phyloP scores from a whole-genome alignment of 2,888 invertebrate species.

The Yponomeuta evonymella region DNA sequence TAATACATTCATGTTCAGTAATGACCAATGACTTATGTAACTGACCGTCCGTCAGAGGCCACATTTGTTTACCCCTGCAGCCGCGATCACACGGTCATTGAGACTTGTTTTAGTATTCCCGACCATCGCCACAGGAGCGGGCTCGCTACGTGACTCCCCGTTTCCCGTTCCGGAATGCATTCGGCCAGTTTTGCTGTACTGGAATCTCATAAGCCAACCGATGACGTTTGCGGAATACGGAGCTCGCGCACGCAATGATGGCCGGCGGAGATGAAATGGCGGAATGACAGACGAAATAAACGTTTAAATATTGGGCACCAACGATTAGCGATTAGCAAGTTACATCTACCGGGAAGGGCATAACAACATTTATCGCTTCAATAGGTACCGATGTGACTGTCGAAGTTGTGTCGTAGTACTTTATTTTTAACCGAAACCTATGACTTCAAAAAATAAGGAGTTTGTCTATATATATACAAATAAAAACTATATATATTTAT shows the following conservation, averaged over 20 bases:
- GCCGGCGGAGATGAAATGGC: neutral
- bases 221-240: neutral
- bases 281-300: neutral
- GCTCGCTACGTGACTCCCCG: neutral
- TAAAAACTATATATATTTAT: too few relatives aligned
- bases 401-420: too few relatives aligned
- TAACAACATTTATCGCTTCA: too few relatives aligned
- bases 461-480: too few relatives aligned
- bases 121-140: neutral
- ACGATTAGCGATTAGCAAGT: too few relatives aligned
- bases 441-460: too few relatives aligned
- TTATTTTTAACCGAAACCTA: too few relatives aligned
- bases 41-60: neutral
- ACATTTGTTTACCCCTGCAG: neutral
- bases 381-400: too few relatives aligned
- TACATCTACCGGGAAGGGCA: too few relatives aligned
- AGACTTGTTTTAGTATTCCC: neutral
- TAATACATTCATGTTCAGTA: neutral
- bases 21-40: neutral
- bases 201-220: conserved; percentile 7
- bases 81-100: neutral
- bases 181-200: neutral
- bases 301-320: too few relatives aligned
- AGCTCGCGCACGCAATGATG: neutral
- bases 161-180: neutral